Conservation (phyloP, 2,888 invertebrate species). For the Protula sp. region DNA sequence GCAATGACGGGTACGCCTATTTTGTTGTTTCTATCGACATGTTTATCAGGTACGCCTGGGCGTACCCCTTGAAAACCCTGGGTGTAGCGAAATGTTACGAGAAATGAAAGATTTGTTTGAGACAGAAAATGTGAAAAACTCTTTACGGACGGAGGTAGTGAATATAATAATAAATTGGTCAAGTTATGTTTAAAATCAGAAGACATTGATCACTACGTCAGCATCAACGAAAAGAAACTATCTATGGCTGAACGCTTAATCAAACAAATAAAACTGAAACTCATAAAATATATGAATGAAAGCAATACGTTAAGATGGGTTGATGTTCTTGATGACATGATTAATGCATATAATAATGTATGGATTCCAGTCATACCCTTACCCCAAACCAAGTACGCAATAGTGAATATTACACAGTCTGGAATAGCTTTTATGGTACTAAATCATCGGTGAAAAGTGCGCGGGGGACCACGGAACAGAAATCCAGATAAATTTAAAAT, state of each 20-base stretch:
- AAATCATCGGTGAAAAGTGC: too few species aligned
- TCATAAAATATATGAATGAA: background rate
- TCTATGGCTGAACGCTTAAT: background rate
- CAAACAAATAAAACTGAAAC: background rate
- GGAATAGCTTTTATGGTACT: too few species aligned
- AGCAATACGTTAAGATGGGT: background rate
- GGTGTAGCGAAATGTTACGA: background rate
- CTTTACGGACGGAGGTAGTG: background rate
- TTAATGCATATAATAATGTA: background rate
- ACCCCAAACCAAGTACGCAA: background rate
- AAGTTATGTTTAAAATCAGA: background rate
- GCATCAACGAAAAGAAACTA: background rate
- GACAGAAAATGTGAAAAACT: background rate
- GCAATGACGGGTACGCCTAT: too few species aligned
- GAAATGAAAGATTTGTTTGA: background rate
- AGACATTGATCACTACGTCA: background rate
- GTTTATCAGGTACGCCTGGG: constrained; percentile 5
- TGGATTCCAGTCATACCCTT: background rate
- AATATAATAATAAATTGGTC: background rate
- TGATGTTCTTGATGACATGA: background rate
- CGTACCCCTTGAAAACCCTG: constrained; percentile 3
- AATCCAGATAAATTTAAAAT: background rate
- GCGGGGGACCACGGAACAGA: too few species aligned
- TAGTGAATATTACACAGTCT: background rate
- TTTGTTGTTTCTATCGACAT: too few species aligned